Base-by-base conservation (phyloP, 2,113 vertebrate species). In the Etheostoma cragini region DNA sequence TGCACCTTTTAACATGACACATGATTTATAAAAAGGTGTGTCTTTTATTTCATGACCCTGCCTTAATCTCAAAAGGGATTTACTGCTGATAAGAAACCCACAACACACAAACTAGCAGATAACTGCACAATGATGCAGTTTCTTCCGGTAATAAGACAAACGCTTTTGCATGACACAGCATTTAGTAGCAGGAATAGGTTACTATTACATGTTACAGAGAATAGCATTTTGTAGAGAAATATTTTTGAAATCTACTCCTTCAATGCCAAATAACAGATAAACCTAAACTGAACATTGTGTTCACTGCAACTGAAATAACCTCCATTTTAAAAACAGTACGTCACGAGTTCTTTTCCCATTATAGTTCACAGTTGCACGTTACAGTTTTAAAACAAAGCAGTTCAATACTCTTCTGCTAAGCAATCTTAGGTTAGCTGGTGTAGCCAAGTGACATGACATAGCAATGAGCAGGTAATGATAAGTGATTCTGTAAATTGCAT, bases 11-110 rank as follows among this genome's bases (percentile, higher is more conserved):
- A 50, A 53, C 24, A 10, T 14, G 6, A 69, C 77, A 74, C 73
- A 66, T 60, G 35, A 33, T 12, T 22, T 45, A n/a, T 73, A 33
- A 75, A 75, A 69, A 81, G 70, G 85, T 58, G 81, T 22, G 67
- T 35, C 69, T 57, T 56, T 35, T 42, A 49, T 65, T 50, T 75
- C 53, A 57, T 45, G 49, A 22, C 33, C 60, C 12, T 7, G 45
- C 62, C 47, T 61, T 22, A 49, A 66, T 80, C 58, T 66, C 5
- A 67, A 47, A 38, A 2, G 33, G 6, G 11, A 26, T 80, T 63
- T 5, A 82, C 35, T 82, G 65, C 24, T 52, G 62, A 84, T 81
- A 79, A 83, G 72, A 77, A 81, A 69, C 73, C 80, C 35, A 49
- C 81, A 76, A 62, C 63, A 67, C 4, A 17, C 66, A 81, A 33